Evolutionary conservation across 2,888 invertebrate species (phyloP).

Genomic region (Melinaea marsaeus): DNA sequence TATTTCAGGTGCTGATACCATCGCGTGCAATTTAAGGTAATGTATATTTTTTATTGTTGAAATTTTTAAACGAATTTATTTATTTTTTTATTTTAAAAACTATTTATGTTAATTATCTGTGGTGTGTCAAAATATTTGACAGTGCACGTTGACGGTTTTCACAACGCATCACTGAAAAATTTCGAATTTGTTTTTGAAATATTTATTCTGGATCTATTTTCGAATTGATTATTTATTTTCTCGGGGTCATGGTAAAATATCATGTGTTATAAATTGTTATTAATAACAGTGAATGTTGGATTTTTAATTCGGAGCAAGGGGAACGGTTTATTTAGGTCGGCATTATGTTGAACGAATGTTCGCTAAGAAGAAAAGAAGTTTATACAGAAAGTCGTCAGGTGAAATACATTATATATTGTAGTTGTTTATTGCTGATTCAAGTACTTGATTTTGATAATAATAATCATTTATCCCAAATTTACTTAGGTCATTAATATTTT

Average conservation of each 20-base stretch:
- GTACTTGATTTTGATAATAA: no score
- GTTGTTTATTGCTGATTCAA: no score
- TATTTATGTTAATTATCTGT: constrained; percentile 9
- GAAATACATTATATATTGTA: constrained; percentile 24
- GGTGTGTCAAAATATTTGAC: constrained; percentile 27
- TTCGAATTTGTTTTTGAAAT: constrained; percentile 70
- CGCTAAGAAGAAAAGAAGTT: constrained; percentile 60
- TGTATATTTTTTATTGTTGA: neutral
- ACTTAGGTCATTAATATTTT: neutral
- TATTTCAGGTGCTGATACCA: constrained; percentile 15
- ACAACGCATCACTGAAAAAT: constrained; percentile 58
- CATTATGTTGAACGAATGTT: constrained; percentile 77
- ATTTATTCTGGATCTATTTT: constrained; percentile 75
- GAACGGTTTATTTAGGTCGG: constrained; percentile 48
- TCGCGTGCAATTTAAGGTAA: neutral
- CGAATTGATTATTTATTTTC: constrained; percentile 73
- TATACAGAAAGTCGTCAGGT: constrained; percentile 64
- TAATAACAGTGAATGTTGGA: constrained; percentile 44
- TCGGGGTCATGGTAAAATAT: constrained; percentile 67
- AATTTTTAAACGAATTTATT: neutral
- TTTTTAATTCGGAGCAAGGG: constrained; percentile 54
- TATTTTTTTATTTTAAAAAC: neutral
- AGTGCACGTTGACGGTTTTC: constrained; percentile 50
- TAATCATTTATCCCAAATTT: no score
- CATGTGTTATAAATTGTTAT: constrained; percentile 68